These are phyloP conservation scores for Sitta europaea DNA, from an alignment of 2,113 vertebrate genomes.

Conservation along the genomic window DNA sequence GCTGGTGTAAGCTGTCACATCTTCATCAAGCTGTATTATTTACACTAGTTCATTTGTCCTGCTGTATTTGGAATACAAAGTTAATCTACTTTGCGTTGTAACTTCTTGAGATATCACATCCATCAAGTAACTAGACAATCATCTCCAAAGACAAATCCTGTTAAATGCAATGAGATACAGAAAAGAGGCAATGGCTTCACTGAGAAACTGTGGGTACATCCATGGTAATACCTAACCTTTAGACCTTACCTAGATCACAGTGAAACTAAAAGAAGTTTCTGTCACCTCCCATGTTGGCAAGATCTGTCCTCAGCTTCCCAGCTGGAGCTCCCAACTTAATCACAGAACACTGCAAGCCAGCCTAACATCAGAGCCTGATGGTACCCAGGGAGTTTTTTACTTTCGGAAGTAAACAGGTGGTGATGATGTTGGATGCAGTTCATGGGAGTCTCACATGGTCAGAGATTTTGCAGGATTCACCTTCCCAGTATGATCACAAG, in stretches of 20 bases:
- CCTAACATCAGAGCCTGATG: not conserved
- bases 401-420: not conserved
- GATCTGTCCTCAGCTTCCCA: not conserved
- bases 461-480: not conserved
- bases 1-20: not conserved
- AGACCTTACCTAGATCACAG: not conserved
- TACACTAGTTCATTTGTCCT: not conserved
- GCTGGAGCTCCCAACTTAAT: not conserved
- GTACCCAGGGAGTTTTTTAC: not conserved
- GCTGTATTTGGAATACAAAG: not conserved
- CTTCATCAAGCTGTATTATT: not conserved
- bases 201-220: not conserved
- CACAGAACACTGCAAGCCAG: not conserved
- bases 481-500: not conserved
- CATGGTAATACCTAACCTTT: not conserved
- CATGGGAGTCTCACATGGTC: not conserved
- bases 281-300: not conserved
- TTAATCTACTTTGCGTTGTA: not conserved
- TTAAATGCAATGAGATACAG: not conserved
- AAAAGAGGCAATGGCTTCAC: not conserved
- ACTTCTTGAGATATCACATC: not conserved
- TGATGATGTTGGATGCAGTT: not conserved
- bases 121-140: not conserved
- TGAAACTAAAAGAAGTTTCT: not conserved
- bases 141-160: not conserved